Conservation (phyloP, 2,888 invertebrate genomes). For the Pycnomerus fuliginosus region DNA sequence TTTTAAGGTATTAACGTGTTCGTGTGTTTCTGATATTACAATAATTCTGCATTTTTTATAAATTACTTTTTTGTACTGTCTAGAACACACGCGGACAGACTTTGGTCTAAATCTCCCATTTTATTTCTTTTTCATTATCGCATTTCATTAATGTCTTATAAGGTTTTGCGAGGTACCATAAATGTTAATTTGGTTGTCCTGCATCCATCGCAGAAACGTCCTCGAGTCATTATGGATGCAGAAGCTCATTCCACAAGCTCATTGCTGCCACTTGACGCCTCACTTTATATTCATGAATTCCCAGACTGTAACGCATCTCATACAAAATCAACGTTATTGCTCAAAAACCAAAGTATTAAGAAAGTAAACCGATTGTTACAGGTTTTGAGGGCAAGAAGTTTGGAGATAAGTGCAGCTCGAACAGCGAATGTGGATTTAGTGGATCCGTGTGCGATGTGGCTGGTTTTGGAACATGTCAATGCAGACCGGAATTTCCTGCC, state of each 20-base stretch:
- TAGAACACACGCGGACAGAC: too few species aligned
- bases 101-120: too few species aligned
- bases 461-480: conserved; percentile 68
- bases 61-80: too few species aligned
- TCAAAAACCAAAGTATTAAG: neutral
- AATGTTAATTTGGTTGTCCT: too few species aligned
- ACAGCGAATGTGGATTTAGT: conserved; percentile 72
- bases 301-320: conserved; percentile 11
- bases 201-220: too few species aligned
- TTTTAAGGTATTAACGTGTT: too few species aligned
- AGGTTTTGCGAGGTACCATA: too few species aligned
- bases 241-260: conserved; percentile 12
- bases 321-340: conserved; percentile 18
- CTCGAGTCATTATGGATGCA: conserved; percentile 11
- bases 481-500: conserved; percentile 69
- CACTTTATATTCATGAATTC: conserved; percentile 23
- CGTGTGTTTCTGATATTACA: too few species aligned
- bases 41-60: too few species aligned
- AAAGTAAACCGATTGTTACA: conserved; percentile 9
- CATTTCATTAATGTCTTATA: too few species aligned
- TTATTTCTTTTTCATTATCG: too few species aligned
- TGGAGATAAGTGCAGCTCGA: conserved; percentile 72
- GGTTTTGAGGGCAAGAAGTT: conserved; percentile 2
- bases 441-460: conserved; percentile 71
- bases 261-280: conserved; percentile 12